Base-by-base conservation (phyloP, 2,113 vertebrate species). In the Catharus minimus region DNA sequence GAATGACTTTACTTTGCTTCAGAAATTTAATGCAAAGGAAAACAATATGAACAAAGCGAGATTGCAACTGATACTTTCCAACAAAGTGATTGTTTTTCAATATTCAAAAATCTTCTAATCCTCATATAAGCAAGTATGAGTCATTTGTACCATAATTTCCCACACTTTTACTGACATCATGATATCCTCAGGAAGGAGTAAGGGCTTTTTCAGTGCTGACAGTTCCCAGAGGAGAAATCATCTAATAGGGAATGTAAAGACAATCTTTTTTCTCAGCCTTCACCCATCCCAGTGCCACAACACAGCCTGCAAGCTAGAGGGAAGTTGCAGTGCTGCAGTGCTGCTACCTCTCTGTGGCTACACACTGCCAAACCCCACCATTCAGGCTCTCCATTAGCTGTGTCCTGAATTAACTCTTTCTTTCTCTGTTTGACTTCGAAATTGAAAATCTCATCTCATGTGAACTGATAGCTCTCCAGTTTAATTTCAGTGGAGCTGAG, bases 281-380 rank as follows among this genome's bases (percentile, higher is more conserved):
- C 32, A 33, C 22, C 17, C 4, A 5, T 3, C 8, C 12, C 28
- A 22, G 8, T 33, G 46, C 17, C 13, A 30, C 9, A 49, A n/a
- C 3, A 7, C 10, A 7, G 26, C 24, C 30, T 44, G 65, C 27
- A 69, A 71, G 56, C 23, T 0, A 14, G 47, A 33, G 39, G 16
- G 28, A 60, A 69, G 20, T 14, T 60, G 43, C 32, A 26, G 46
- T 18, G 32, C 28, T 47, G 28, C 15, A 27, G 2, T 33, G n/a
- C n/a, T 30, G 26, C 55, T 2, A 3, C 19, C 7, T 10, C 30
- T 5, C 32, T 39, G 67, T 36, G 52, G 20, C 53, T 69, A 15
- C 1, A 1, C 6, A 20, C 21, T 2, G 2, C 22, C n/a, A 62
- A 33, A 38, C 10, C 13, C 41, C 38, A 9, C 7, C 32, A 4